Base-by-base conservation (phyloP, 2,888 invertebrate genomes). In the Agonum fuliginosum region DNA sequence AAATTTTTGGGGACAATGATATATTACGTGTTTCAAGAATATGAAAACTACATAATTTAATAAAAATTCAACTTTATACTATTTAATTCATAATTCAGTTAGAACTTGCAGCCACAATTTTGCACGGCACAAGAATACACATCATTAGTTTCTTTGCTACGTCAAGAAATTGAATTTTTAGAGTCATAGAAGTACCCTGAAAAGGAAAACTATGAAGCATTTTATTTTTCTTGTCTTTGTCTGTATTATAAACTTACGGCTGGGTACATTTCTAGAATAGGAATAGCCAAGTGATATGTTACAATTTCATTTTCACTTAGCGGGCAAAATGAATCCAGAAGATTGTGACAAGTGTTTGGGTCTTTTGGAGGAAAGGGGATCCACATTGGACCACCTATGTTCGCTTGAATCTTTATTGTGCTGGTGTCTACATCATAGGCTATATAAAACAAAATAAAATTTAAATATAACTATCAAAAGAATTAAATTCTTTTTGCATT, bases 241-340 rank as follows among this genome's bases (percentile, higher is more conserved):
- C 30, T 5, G 4, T 30, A 30, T 30, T 30, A 51, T 12, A 37
- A 10, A 43, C 75, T 75, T 75, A 75, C 75, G 17, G 75, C 75
- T n/a, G 75, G 75, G 51, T 75, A 75, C 1, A 30, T 4, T 20
- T 43, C 30, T 3, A 8, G 14, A 3, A 75, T 24, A 1, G 75
- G 75, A 10, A 75, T 24, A 10, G 22, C 34, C 6, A 75, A n/a
- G 37, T 75, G 12, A 24, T 75, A 75, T n/a, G 58, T 67, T 22
- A 75, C 67, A 30, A 24, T n/a, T 75, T 75, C 75, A 22, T 58
- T 34, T 54, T 75, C 8, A 8, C 67, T 67, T 10, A 75, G 30
- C 6, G 75, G 75, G 12, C 75, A 75, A 54, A 67, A 75, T 4
- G 48, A 27, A 20, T 75, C 67, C 8, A 41, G 10, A 3, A 75